A percentile compares a stretch with the other conserved stretches of the same genome.
Evolutionary conservation across 2,888 invertebrate species (phyloP).

Genomic region (Hypomecis punctinalis): DNA sequence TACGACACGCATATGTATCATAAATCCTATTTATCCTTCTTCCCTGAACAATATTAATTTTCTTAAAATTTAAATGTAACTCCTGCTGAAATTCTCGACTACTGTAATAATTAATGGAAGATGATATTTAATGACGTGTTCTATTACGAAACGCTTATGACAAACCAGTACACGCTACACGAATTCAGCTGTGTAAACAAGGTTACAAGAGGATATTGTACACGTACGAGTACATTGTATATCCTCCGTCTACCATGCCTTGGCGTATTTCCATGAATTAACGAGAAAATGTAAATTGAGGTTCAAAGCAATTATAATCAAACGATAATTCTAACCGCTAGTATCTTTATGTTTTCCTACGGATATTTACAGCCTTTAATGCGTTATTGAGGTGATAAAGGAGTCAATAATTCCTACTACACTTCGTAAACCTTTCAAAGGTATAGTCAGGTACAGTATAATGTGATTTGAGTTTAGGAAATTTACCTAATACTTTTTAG

Average conservation of each 20-base stretch:
- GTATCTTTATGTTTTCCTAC: no score
- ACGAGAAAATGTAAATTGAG: slow-evolving; percentile 2
- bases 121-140: slow-evolving; percentile 3
- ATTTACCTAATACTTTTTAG: no score
- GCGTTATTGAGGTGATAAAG: no score
- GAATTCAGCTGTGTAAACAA: slow-evolving; percentile 34
- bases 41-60: no score
- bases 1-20: no score
- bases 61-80: no score
- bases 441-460: no score
- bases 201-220: slow-evolving; percentile 22
- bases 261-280: slow-evolving; percentile 17
- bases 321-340: neutral
- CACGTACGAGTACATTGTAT: slow-evolving; percentile 11
- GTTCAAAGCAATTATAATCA: neutral
- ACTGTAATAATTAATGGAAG: neutral
- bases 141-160: slow-evolving; percentile 21
- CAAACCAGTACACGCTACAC: slow-evolving; percentile 1
- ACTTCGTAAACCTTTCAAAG: no score
- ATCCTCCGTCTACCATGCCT: slow-evolving; percentile 11
- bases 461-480: no score
- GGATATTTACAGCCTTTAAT: no score
- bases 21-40: no score
- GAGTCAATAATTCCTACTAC: no score
- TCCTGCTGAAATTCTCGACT: neutral